phyloP scores from a whole-genome alignment of 2,797 vertebrate species.

The Fundulus diaphanus region DNA sequence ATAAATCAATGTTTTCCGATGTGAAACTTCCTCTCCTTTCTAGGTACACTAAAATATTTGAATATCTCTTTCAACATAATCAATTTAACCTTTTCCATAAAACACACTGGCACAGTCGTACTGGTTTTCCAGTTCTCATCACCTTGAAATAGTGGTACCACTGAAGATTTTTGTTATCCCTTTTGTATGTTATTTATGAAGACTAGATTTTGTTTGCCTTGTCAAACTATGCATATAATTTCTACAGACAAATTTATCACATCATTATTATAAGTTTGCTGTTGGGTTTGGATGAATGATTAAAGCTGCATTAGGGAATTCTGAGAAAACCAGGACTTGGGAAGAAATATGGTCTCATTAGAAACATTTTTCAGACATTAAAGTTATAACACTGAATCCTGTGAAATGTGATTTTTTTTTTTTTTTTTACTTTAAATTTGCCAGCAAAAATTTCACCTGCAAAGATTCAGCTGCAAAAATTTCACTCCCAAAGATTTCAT shows the following conservation, averaged over 20 bases:
- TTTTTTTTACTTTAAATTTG: no score
- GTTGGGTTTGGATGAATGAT: conserved; percentile 1
- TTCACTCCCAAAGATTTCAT: no score
- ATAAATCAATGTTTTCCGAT: background rate
- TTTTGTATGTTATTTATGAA: conserved; percentile 32
- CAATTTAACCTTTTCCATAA: background rate
- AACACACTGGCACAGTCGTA: background rate
- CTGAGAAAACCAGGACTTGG: no score
- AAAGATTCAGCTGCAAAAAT: no score
- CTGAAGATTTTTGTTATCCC: background rate
- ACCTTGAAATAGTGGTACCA: background rate
- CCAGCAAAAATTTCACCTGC: no score
- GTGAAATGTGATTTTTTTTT: no score
- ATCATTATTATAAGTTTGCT: conserved; percentile 15
- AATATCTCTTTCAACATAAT: background rate
- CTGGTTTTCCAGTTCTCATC: background rate
- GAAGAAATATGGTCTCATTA: no score
- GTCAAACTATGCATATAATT: conserved; percentile 51
- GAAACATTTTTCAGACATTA: no score
- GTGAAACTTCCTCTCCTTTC: conserved; percentile 13
- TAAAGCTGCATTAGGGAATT: background rate
- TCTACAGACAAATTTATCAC: conserved; percentile 55
- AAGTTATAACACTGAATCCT: no score
- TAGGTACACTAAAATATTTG: conserved; percentile 5
- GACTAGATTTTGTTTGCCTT: conserved; percentile 34